Percentiles rank a stretch among this genome's conserved stretches.
Conservation (phyloP, 2,888 invertebrate species). For the Pachliopta kotzebuea region DNA sequence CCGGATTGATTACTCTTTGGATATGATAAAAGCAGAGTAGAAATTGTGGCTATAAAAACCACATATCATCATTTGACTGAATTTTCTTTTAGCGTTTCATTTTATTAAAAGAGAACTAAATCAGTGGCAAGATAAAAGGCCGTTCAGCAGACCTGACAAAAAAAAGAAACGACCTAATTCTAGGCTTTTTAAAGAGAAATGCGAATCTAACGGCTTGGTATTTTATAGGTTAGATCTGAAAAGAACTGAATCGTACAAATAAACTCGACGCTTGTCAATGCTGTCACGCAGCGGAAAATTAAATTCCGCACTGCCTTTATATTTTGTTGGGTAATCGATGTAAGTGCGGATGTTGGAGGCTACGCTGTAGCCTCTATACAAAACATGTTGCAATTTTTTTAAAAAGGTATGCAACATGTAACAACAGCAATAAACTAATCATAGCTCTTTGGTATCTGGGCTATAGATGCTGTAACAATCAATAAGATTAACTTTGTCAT, state of each 20-base stretch:
- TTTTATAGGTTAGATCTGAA: conserved; percentile 8
- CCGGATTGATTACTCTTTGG: too few relatives aligned
- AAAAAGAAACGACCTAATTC: not conserved
- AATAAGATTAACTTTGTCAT: too few relatives aligned
- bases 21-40: too few relatives aligned
- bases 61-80: too few relatives aligned
- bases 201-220: not conserved
- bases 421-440: too few relatives aligned
- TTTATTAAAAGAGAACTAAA: not conserved
- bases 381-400: too few relatives aligned
- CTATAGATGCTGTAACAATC: too few relatives aligned
- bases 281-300: conserved; percentile 1
- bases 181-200: not conserved
- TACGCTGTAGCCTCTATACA: too few relatives aligned
- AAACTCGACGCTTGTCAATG: conserved; percentile 3
- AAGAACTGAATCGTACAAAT: conserved; percentile 9
- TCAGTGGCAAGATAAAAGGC: not conserved
- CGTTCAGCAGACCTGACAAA: not conserved
- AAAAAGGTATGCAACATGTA: too few relatives aligned
- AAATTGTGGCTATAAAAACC: too few relatives aligned
- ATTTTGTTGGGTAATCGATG: not conserved
- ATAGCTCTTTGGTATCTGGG: too few relatives aligned
- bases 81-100: too few relatives aligned
- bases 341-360: not conserved
- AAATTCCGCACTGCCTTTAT: not conserved